Evolutionary conservation across 2,888 invertebrate genomes (phyloP), one percentile per base, ranked within the genome.

Genomic region (Flexamia atlantica): DNA sequence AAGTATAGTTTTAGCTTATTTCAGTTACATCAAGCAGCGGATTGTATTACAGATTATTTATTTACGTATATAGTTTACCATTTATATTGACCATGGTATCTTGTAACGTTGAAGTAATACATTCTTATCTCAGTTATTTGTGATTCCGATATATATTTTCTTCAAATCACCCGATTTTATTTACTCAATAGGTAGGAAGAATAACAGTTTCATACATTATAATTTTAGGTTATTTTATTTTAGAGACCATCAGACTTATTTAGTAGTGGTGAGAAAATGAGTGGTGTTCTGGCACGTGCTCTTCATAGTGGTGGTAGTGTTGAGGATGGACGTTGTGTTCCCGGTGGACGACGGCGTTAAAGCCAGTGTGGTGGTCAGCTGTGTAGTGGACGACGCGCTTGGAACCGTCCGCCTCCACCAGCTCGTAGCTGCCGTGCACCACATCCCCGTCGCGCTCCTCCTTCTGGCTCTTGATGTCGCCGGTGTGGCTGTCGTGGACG

Each of bases 261-360:
- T 64, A 64, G 64, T 64, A 64, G 17, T 64, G 64, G 30, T 64
- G 64, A 28, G 3, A 4, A 64, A 28, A 64, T 14, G 30, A 28
- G 42, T 72, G 72, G 23, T 72, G 20, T 72, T 4, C 23, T 32
- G 72, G 72, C 12, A 40, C 42, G 17, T 46, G 46, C 17, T 76
- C 46, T 46, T 76, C 42, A n/a, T 76, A 50, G 28, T 76, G 74
- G 20, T 76, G 74, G 50, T 76, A 76, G 36, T 42, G 42, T 46
- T 76, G 74, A 76, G 74, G 74, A 20, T 76, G 74, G 50, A 46
- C 12, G 74, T 76, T 76, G 74, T 76, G 74, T 76, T 76, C 74
- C 46, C 74, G 36, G 74, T 76, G 74, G 50, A 76, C 74, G 46
- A 76, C 74, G 28, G 74, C 74, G 74, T 76, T 76, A 46, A 76